Conservation (phyloP, 2,888 invertebrate genomes). For the Cenopis cana region DNA sequence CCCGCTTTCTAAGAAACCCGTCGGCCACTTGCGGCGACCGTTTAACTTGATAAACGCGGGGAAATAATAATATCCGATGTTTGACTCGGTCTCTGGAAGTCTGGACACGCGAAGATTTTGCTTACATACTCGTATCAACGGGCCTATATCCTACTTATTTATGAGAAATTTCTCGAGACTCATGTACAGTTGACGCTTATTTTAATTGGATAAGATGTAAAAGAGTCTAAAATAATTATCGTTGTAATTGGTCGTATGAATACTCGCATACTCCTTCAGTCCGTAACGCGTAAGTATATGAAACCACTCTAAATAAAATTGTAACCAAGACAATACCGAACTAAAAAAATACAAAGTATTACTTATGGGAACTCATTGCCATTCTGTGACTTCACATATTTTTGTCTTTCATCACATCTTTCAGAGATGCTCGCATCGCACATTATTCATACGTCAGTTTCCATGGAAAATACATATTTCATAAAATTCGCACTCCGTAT, state of each 20-base stretch:
- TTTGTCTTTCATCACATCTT: conserved; percentile 34
- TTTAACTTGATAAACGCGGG: conserved; percentile 52
- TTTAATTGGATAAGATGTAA: neutral
- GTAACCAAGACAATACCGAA: too few species aligned
- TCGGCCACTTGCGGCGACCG: conserved; percentile 50
- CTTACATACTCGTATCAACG: conserved; percentile 23
- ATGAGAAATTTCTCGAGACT: too few species aligned
- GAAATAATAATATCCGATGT: conserved; percentile 52
- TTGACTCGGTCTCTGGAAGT: conserved; percentile 52
- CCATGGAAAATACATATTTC: conserved; percentile 54
- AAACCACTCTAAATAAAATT: too few species aligned
- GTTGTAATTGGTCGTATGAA: too few species aligned
- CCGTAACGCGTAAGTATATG: too few species aligned
- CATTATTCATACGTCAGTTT: conserved; percentile 49
- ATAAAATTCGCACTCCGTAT: conserved; percentile 47
- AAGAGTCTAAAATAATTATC: too few species aligned
- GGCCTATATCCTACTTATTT: too few species aligned
- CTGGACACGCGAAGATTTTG: conserved; percentile 52
- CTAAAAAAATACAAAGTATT: neutral
- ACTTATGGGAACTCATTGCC: conserved; percentile 15
- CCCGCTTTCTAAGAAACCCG: conserved; percentile 66
- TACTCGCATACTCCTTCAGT: too few species aligned
- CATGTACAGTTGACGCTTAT: neutral
- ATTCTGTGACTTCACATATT: conserved; percentile 38
- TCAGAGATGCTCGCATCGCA: conserved; percentile 23